Evolutionary conservation across 1,140 invertebrate species (phyloP), one percentile per base, ranked within the genome.

Genomic region (Elysia chlorotica): DNA sequence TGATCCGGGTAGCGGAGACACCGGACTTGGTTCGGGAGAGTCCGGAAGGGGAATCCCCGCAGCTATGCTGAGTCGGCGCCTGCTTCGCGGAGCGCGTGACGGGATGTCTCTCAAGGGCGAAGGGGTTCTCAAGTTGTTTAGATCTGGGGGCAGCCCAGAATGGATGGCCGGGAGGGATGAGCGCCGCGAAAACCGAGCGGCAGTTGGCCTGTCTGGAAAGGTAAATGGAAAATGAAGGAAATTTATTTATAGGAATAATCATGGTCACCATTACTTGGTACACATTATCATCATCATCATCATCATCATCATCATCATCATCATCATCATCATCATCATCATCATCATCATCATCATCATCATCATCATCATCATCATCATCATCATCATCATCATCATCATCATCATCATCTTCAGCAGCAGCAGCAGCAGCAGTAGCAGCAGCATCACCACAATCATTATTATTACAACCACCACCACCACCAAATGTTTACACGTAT

Each of bases 311-410:
- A 17, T 6, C 25, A 21, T 6, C 23, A 65, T 21, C 68, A 63
- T 31, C 19, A 71, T 36, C 54, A 65, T 59, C n/a, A 65, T 17
- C 5, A 0, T n/a, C 5, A 1, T 61, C 14, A 71, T 71, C 69
- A 68, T 67, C 57, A 67, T 31, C 59, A 71, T 71, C 69, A 71
- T 67, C 69, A 67, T 71, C 57, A 67, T 71, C 69, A 71, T 71
- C 69, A 71, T 71, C 57, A 71, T 71, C 57, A 68, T 67, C 59
- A 71, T 67, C 69, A 71, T 69, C 59, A 69, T 71, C 59, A 68
- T 71, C 61, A 71, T 71, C 59, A 68, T 71, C 59, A 67, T 67
- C 69, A 67, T 69, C 62, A 67, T 71, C 69, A 71, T 69, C 69
- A 69, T 71, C 57, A 61, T 61, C 57, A 61, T 23, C 57, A 61